Percentiles rank a stretch among this genome's conserved stretches.
These are phyloP conservation scores for Antheraea pernyi DNA, from an alignment of 1,140 invertebrate genomes.

Conservation along the genomic window DNA sequence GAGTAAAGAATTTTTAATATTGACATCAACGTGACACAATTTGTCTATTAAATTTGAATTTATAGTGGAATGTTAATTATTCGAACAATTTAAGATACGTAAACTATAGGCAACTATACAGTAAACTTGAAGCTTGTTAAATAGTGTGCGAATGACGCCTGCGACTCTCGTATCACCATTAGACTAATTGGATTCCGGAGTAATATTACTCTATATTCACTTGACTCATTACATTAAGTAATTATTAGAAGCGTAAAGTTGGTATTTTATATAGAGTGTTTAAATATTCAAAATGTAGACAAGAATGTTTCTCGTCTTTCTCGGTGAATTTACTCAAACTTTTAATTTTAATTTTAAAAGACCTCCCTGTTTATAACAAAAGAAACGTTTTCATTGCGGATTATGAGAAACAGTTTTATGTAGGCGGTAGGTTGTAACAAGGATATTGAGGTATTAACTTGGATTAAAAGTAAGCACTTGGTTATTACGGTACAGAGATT, in stretches of 20 bases:
- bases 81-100: background rate
- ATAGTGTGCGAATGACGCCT: slow-evolving; percentile 8
- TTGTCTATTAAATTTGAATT: no score
- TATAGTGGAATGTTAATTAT: no score
- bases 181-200: slow-evolving; percentile 6
- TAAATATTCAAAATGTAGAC: background rate
- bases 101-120: background rate
- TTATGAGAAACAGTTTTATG: slow-evolving; percentile 4
- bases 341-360: background rate
- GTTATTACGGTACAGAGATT: background rate
- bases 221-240: background rate
- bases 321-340: background rate
- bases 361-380: background rate
- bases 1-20: no score
- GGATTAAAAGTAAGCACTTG: background rate
- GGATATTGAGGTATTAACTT: slow-evolving; percentile 6
- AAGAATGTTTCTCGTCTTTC: background rate
- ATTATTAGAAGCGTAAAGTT: background rate
- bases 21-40: no score
- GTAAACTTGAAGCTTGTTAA: background rate
- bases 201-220: background rate
- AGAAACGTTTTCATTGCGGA: slow-evolving; percentile 8
- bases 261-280: background rate
- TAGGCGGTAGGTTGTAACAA: slow-evolving; percentile 1
- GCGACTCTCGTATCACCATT: slow-evolving; percentile 13